Evolutionary conservation across 2,888 invertebrate species (phyloP).

Genomic region (Idaea aversata): DNA sequence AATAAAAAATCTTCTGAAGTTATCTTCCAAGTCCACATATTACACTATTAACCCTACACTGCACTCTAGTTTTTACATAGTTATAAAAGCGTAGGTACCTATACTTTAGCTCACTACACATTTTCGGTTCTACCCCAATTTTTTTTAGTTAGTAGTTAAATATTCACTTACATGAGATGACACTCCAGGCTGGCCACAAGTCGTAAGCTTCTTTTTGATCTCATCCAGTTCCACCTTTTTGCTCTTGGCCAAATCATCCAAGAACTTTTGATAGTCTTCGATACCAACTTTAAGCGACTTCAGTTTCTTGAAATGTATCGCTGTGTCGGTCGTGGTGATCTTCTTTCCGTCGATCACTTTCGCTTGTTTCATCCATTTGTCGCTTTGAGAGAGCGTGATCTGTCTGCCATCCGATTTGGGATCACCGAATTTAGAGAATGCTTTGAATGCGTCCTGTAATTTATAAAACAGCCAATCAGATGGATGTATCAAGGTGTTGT

Average conservation of each 20-base stretch:
- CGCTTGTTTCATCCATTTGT: conserved; percentile 97
- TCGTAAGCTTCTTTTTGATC: conserved; percentile 89
- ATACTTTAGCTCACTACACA: too few species aligned
- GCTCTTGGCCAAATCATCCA: conserved; percentile 91
- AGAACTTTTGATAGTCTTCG: conserved; percentile 90
- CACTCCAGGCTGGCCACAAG: conserved; percentile 88
- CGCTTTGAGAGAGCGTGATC: conserved; percentile 93
- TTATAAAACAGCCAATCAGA: not conserved
- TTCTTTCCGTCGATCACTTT: conserved; percentile 89
- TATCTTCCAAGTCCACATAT: not conserved
- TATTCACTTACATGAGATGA: conserved; percentile 60
- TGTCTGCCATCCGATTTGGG: conserved; percentile 91
- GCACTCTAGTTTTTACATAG: not conserved
- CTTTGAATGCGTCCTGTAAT: conserved; percentile 86
- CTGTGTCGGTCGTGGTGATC: conserved; percentile 94
- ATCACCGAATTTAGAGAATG: conserved; percentile 93
- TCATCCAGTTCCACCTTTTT: conserved; percentile 90
- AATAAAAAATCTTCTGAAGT: too few species aligned
- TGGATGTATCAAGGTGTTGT: not conserved
- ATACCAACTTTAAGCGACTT: conserved; percentile 88
- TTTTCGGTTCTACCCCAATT: too few species aligned
- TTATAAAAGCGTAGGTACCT: not conserved
- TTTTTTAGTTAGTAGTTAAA: not conserved
- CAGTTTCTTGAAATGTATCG: conserved; percentile 93
- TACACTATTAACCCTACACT: conserved; percentile 10